Evolutionary conservation across 2,888 invertebrate genomes (phyloP).

Genomic region (Atrina japonica): DNA sequence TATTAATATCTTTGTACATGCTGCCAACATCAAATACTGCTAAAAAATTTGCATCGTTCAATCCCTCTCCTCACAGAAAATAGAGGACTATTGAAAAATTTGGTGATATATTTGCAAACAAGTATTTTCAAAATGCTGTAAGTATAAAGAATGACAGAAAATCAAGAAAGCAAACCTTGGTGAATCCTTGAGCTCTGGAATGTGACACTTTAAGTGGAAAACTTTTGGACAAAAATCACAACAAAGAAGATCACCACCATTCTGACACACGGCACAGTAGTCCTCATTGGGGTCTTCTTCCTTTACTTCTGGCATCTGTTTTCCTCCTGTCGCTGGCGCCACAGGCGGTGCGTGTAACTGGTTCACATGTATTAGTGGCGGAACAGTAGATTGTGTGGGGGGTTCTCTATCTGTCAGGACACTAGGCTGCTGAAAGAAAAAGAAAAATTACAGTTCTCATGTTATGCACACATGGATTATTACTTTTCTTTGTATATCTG

Average conservation of each 20-base stretch:
- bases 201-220: slow-evolving; percentile 96
- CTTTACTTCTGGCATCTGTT: slow-evolving; percentile 44
- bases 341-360: background rate
- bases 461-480: too few species aligned
- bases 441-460: too few species aligned
- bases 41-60: too few species aligned
- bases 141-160: too few species aligned
- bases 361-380: background rate
- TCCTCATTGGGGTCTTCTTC: slow-evolving; percentile 94
- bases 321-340: slow-evolving; percentile 16
- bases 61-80: too few species aligned
- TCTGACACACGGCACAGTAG: slow-evolving; percentile 98
- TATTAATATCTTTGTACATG: too few species aligned
- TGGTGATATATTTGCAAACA: too few species aligned
- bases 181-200: slow-evolving; percentile 88
- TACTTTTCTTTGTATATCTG: background rate
- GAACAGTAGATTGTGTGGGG: slow-evolving; percentile 3
- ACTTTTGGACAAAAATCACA: slow-evolving; percentile 98
- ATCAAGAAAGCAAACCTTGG: slow-evolving; percentile 62
- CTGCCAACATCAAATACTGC: too few species aligned
- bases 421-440: too few species aligned
- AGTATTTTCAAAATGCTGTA: too few species aligned
- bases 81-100: too few species aligned
- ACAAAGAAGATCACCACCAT: slow-evolving; percentile 96
- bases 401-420: background rate